Evolutionary conservation across 2,888 invertebrate genomes (phyloP).

Genomic region (Chymomyza amoena): DNA sequence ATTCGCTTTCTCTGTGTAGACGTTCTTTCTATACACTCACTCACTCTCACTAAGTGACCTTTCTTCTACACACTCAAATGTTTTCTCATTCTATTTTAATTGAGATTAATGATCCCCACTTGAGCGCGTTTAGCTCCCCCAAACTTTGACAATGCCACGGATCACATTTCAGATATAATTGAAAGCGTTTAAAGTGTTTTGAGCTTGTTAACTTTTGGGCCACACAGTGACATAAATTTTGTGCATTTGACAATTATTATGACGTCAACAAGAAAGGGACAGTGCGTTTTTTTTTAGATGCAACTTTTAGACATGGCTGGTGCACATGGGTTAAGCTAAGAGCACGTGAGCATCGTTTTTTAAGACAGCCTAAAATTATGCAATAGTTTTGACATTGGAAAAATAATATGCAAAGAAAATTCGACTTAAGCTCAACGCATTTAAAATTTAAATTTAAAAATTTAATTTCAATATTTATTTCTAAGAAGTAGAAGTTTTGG

Average conservation of each 20-base stretch:
- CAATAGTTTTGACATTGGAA: constrained; percentile 14
- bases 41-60: not conserved
- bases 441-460: no score
- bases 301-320: not conserved
- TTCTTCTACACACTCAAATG: constrained; percentile 11
- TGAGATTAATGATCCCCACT: constrained; percentile 62
- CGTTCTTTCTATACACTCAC: not conserved
- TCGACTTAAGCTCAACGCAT: no score
- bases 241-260: not conserved
- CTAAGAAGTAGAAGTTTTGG: no score
- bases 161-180: constrained; percentile 53
- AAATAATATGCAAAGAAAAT: no score
- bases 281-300: not conserved
- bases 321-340: constrained; percentile 1
- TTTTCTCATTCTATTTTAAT: constrained; percentile 53
- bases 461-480: no score
- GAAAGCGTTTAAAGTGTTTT: constrained; percentile 50
- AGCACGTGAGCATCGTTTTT: not conserved
- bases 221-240: constrained; percentile 28
- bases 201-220: constrained; percentile 32
- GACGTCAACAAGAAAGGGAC: not conserved
- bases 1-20: not conserved
- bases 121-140: constrained; percentile 29
- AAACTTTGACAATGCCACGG: constrained; percentile 14
- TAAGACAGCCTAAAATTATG: constrained; percentile 47